Conservation (phyloP, 2,888 invertebrate species). For the Micoletzkya japonica region DNA sequence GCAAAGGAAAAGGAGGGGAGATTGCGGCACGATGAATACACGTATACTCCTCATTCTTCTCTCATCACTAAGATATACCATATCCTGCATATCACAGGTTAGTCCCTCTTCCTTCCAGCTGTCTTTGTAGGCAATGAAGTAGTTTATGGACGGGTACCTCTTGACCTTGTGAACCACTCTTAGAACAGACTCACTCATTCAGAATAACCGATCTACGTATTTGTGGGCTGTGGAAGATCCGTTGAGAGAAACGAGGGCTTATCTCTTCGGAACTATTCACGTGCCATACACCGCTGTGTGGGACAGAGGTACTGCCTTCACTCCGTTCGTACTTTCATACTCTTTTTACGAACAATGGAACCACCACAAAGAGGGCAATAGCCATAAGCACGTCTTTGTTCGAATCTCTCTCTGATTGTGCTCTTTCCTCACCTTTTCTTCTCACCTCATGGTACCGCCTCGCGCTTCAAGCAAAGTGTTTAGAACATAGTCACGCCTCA, state of each 20-base stretch:
- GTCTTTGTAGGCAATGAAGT: not conserved
- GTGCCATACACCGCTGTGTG: conserved; percentile 70
- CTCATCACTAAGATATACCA: not conserved
- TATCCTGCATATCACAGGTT: not conserved
- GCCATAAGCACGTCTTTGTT: not conserved
- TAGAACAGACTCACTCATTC: not conserved
- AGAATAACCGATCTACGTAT: conserved; percentile 31
- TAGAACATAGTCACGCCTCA: not conserved
- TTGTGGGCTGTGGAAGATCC: conserved; percentile 36
- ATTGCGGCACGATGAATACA: not conserved
- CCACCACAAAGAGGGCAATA: not conserved
- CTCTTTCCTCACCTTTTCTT: not conserved
- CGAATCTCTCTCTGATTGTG: not conserved
- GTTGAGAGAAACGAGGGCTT: conserved; percentile 46
- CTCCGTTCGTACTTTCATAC: too few species aligned
- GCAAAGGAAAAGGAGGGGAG: conserved; percentile 12
- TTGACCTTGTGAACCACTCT: not conserved
- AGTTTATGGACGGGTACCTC: not conserved
- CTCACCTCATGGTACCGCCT: not conserved
- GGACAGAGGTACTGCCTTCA: conserved; percentile 63
- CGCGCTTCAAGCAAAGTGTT: not conserved
- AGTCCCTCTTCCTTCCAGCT: not conserved
- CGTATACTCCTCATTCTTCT: not conserved
- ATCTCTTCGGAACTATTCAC: conserved; percentile 71
- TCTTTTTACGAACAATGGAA: too few species aligned